phyloP scores from a whole-genome alignment of 2,888 invertebrate genomes.

The Xylocampa areola region DNA sequence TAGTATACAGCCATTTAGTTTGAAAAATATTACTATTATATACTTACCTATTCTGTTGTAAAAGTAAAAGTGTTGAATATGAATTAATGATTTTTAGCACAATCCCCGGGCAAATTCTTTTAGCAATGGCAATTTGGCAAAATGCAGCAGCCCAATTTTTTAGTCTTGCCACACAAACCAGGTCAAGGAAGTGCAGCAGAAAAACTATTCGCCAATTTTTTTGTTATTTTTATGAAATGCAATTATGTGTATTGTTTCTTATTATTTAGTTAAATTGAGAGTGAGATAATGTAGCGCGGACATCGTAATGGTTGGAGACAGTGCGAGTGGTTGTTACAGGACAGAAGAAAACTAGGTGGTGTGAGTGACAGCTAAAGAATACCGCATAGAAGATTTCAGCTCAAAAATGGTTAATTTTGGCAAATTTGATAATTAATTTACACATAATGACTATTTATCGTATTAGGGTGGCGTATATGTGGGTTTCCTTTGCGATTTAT shows the following conservation, averaged over 20 bases:
- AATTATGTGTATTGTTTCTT: conserved; percentile 69
- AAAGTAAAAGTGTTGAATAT: no score
- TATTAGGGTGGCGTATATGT: conserved; percentile 49
- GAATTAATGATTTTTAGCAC: not conserved
- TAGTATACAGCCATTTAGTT: accelerated
- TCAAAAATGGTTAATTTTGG: conserved; percentile 67
- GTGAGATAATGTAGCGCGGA: conserved; percentile 69
- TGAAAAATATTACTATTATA: accelerated
- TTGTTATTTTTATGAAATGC: conserved; percentile 77
- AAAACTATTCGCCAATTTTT: conserved; percentile 75
- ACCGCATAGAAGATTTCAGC: conserved; percentile 77
- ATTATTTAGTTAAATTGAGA: conserved; percentile 64
- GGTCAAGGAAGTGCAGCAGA: conserved; percentile 85
- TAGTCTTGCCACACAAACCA: conserved; percentile 71
- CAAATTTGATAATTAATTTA: conserved; percentile 53
- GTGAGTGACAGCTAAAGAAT: conserved; percentile 77
- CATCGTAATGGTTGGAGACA: conserved; percentile 69
- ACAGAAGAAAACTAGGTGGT: conserved; percentile 72
- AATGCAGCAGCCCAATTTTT: conserved; percentile 59
- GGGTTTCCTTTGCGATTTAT: conserved; percentile 58
- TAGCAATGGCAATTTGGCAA: conserved; percentile 39
- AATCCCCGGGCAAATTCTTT: conserved; percentile 9
- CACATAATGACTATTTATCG: conserved; percentile 59
- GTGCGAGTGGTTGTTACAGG: conserved; percentile 71
- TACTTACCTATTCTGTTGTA: no score